Evolutionary conservation across 2,113 vertebrate species (phyloP).

Genomic region (Seriola aureovittata): DNA sequence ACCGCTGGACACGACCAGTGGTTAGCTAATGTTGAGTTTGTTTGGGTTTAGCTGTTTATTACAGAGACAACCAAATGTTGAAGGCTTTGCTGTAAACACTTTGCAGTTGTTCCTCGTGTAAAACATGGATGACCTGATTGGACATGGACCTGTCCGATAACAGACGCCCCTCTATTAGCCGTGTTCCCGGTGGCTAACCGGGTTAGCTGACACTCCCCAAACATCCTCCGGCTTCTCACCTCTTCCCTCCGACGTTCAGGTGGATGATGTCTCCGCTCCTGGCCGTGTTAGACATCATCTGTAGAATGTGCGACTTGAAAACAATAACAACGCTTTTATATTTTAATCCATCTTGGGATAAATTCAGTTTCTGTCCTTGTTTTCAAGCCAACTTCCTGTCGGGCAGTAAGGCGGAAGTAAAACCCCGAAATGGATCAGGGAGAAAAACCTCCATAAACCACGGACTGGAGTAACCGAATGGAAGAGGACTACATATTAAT

Average conservation of each 20-base stretch:
- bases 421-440: neutral
- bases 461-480: neutral
- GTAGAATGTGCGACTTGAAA: rapidly evolving
- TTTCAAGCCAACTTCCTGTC: constrained; percentile 54
- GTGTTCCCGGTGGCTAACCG: neutral
- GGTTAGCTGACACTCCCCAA: constrained; percentile 20
- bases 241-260: constrained; percentile 88
- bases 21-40: no score
- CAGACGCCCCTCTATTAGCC: neutral
- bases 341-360: constrained; percentile 58
- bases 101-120: neutral
- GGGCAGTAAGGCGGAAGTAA: neutral
- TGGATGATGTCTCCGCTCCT: constrained; percentile 87
- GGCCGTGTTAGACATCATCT: constrained; percentile 55
- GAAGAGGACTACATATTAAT: neutral
- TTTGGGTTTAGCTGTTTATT: rapidly evolving
- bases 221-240: constrained; percentile 63
- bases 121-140: rapidly evolving
- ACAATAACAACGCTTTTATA: neutral
- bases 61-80: rapidly evolving
- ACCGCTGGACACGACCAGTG: neutral
- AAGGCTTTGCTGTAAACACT: no score
- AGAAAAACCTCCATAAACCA: neutral
- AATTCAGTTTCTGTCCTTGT: constrained; percentile 15
- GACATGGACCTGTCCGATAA: constrained; percentile 18